A percentile compares a stretch with the other conserved stretches of the same genome.
phyloP scores from a whole-genome alignment of 2,797 vertebrate species.

The Taenioides sp. region DNA sequence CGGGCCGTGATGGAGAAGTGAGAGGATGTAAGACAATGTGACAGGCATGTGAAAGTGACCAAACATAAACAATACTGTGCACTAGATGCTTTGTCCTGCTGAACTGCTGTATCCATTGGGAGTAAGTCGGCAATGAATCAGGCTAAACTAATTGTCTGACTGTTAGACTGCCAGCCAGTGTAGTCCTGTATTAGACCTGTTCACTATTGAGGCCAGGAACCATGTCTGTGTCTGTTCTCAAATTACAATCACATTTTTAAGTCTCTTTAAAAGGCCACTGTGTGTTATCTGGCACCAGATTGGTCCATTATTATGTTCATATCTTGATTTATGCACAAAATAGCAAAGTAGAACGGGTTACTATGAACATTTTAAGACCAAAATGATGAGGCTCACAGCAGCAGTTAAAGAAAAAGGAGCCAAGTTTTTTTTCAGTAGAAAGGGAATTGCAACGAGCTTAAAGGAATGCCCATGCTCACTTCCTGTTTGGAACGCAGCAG shows the following conservation, averaged over 20 bases:
- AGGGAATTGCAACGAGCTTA: too few relatives aligned
- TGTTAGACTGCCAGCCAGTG: background rate
- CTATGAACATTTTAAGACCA: too few relatives aligned
- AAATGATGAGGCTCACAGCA: too few relatives aligned
- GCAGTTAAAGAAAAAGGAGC: too few relatives aligned
- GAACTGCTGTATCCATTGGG: background rate
- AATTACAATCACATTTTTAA: background rate
- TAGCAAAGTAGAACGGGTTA: too few relatives aligned
- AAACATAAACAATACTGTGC: constrained; percentile 40
- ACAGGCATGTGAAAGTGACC: constrained; percentile 46
- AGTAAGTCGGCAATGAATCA: constrained; percentile 11
- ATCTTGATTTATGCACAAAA: too few relatives aligned
- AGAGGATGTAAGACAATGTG: constrained; percentile 59
- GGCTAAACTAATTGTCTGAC: background rate
- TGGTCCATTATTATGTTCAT: too few relatives aligned
- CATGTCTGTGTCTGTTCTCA: background rate
- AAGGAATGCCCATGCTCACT: too few relatives aligned
- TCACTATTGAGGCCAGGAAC: background rate
- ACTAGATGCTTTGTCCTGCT: constrained; percentile 25
- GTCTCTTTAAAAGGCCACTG: too few relatives aligned
- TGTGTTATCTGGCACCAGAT: too few relatives aligned
- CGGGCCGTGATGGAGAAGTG: constrained; percentile 65
- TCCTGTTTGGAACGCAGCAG: too few relatives aligned
- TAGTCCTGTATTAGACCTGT: background rate
- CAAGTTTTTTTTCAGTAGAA: too few relatives aligned